Conservation (phyloP, 2,888 invertebrate genomes). For the Eurytoma adleriae region DNA sequence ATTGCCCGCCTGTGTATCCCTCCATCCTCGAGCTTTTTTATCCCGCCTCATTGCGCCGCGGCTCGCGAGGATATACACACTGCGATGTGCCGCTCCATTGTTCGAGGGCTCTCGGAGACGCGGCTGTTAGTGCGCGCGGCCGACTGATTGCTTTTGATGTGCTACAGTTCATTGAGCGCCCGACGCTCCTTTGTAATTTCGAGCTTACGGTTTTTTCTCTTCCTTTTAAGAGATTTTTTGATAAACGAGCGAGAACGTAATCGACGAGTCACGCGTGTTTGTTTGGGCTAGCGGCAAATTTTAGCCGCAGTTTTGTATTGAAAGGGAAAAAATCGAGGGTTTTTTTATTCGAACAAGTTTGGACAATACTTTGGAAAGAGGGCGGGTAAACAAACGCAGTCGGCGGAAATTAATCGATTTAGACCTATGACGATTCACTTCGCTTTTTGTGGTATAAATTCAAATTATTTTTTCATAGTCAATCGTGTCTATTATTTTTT, state of each 20-base stretch:
- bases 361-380: no score
- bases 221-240: background rate
- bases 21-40: background rate
- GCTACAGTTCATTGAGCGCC: background rate
- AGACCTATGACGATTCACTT: no score
- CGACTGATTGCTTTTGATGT: background rate
- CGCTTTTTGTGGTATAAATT: no score
- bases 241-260: no score
- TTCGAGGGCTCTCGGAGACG: conserved; percentile 4
- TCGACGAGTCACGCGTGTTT: background rate
- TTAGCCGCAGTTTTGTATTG: no score
- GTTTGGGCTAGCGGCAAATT: no score
- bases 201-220: background rate
- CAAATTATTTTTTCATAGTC: no score
- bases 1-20: background rate
- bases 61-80: background rate
- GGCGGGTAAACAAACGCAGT: no score
- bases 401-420: no score
- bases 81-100: background rate
- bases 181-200: background rate
- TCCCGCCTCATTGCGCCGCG: background rate
- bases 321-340: no score
- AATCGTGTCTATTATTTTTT: no score
- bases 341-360: no score
- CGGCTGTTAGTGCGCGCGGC: background rate